Evolutionary conservation across 2,888 invertebrate species (phyloP).

Genomic region (Polyommatus iphigenia): DNA sequence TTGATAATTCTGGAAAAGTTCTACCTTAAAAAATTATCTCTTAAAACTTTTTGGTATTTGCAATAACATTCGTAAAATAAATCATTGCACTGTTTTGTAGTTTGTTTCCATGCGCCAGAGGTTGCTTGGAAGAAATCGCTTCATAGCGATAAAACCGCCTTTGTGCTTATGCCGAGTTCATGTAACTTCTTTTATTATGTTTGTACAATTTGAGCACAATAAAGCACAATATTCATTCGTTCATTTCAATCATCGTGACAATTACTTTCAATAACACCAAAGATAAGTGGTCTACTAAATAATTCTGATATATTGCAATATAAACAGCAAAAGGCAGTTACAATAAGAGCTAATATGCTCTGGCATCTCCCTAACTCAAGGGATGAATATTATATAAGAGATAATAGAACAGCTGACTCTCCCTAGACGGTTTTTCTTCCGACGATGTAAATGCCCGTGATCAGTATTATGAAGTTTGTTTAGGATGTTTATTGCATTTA

Average conservation of each 20-base stretch:
- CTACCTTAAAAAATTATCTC: too few species aligned
- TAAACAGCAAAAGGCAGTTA: neutral
- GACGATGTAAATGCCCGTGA: neutral
- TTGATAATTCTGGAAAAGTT: too few species aligned
- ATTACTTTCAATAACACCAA: slow-evolving; percentile 12
- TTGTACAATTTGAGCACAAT: too few species aligned
- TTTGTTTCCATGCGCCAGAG: too few species aligned
- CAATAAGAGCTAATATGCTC: slow-evolving; percentile 9
- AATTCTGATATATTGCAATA: neutral
- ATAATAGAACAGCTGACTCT: neutral
- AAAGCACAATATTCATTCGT: too few species aligned
- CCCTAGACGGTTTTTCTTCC: neutral
- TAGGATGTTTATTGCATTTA: neutral
- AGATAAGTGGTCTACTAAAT: neutral
- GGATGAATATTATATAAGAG: slow-evolving; percentile 7
- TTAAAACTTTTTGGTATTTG: too few species aligned
- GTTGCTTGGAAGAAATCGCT: too few species aligned
- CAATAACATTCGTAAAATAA: neutral
- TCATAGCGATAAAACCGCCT: too few species aligned
- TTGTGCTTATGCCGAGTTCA: too few species aligned
- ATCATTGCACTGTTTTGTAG: neutral
- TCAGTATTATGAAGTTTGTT: neutral
- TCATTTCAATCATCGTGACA: neutral
- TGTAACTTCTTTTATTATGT: too few species aligned
- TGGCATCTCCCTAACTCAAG: neutral